Evolutionary conservation across 2,797 vertebrate species (phyloP), one percentile per base, ranked within the genome.

Genomic region (Apodemus agrarius): DNA sequence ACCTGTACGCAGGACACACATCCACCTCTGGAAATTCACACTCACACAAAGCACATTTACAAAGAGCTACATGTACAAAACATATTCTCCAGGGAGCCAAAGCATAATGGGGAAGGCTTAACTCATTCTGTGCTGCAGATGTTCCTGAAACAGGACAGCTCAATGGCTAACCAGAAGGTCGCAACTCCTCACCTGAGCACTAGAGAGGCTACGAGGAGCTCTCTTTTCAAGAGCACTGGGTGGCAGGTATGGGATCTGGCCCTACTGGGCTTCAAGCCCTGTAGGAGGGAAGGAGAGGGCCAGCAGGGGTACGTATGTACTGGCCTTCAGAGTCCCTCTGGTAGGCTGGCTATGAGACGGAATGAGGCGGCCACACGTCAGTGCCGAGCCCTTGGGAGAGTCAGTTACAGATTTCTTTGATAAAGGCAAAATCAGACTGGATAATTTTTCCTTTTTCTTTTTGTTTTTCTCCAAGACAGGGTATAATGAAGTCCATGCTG

Each of bases 1-100:
- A 12, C 37, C 40, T 80, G 49, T 19, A 37, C 65, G 21, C 5
- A 17, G 67, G 72, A 59, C 40, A 54, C 0, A 40, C 21, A 74
- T 0, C 1, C 49, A 22, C 17, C 34, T 3, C 61, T 90, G 1
- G 9, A 26, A 9, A 37, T n/a, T 57, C 69, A 24, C 43, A 69
- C 17, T 7, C 0, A 9, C 49, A 67, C 81, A 61, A 10, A 40
- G 2, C 24, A 29, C 26, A 3, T 19, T 63, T 57, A 49, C 76
- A 26, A 0, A 13, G 59, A 83, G 72, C 29, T n/a, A 0, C 0
- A 0, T 3, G 37, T 69, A 57, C 22, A 19, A 31, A 21, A 80
- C 37, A 0, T 34, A 17, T 54, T 57, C 24, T 40, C 37, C 40
- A 43, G 9, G 3, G 34, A 88, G 61, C 21, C 19, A 43, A 49